phyloP scores from a whole-genome alignment of 2,888 invertebrate genomes.

The Hartigia nigra region DNA sequence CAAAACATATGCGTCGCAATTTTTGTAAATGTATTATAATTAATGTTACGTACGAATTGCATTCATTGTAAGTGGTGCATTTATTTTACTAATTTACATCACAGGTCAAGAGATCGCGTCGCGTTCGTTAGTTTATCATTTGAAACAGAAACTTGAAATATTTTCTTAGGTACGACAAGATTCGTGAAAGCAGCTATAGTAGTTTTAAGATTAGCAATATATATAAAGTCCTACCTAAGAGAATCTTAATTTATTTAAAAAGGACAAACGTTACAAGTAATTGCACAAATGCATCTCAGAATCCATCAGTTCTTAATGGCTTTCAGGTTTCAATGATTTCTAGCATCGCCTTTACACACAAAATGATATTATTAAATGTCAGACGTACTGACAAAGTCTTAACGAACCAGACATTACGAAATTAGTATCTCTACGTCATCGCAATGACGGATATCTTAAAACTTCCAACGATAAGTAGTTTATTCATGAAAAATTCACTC shows the following conservation, averaged over 20 bases:
- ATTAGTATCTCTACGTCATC: not conserved
- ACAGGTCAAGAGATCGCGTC: not conserved
- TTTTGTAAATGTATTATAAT: conserved; percentile 30
- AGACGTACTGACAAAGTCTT: not conserved
- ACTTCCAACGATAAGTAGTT: not conserved
- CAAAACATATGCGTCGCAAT: conserved; percentile 26
- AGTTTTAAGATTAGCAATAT: conserved; percentile 17
- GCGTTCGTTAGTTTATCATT: not conserved
- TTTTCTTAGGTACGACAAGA: conserved; percentile 15
- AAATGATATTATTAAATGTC: not conserved
- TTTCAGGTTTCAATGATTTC: not conserved
- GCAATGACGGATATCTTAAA: too few species aligned
- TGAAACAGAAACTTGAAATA: not conserved
- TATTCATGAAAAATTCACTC: not conserved
- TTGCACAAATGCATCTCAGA: not conserved
- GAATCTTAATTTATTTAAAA: conserved; percentile 14
- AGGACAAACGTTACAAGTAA: not conserved
- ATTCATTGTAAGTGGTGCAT: conserved; percentile 50
- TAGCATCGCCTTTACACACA: not conserved
- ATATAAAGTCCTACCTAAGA: conserved; percentile 12
- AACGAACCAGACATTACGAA: not conserved
- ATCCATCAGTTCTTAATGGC: not conserved
- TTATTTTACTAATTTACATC: conserved; percentile 33
- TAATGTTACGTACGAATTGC: conserved; percentile 34
- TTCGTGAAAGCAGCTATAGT: conserved; percentile 16